Conservation (phyloP, 64 coral and sea anemone genomes). For the Dendronephthya gigantea region DNA sequence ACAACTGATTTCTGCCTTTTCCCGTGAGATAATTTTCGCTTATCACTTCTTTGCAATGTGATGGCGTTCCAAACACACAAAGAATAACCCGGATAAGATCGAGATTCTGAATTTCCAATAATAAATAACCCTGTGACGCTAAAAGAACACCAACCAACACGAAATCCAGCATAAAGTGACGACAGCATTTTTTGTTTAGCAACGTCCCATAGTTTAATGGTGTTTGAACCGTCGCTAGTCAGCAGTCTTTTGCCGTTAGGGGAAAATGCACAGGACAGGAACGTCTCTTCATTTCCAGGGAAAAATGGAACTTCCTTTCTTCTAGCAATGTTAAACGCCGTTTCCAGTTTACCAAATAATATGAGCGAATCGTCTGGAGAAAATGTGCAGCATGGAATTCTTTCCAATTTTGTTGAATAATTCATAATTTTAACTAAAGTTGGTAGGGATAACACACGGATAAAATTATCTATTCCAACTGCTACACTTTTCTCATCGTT, state of each 20-base stretch:
- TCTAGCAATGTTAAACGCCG: not conserved
- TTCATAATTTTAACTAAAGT: not conserved
- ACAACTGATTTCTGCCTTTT: too few relatives aligned
- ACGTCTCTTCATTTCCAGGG: not conserved
- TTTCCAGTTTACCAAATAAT: not conserved
- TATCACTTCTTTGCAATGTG: too few relatives aligned
- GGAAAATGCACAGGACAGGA: not conserved
- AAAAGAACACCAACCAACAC: not conserved
- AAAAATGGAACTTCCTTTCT: not conserved
- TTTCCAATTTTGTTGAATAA: not conserved
- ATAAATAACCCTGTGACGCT: not conserved
- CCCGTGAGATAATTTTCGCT: too few relatives aligned
- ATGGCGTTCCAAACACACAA: too few relatives aligned
- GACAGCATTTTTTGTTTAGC: too few relatives aligned
- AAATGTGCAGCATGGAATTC: not conserved
- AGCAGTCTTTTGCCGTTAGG: not conserved
- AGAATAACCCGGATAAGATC: too few relatives aligned
- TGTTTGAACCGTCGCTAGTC: not conserved
- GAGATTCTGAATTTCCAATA: too few relatives aligned
- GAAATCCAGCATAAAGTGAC: not conserved
- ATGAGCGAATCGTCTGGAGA: too few relatives aligned
- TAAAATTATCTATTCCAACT: not conserved
- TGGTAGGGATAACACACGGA: not conserved
- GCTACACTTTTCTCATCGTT: not conserved
- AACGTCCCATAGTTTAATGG: too few relatives aligned